phyloP scores from a whole-genome alignment of 2,797 vertebrate genomes.

The Leptodactylus fallax region DNA sequence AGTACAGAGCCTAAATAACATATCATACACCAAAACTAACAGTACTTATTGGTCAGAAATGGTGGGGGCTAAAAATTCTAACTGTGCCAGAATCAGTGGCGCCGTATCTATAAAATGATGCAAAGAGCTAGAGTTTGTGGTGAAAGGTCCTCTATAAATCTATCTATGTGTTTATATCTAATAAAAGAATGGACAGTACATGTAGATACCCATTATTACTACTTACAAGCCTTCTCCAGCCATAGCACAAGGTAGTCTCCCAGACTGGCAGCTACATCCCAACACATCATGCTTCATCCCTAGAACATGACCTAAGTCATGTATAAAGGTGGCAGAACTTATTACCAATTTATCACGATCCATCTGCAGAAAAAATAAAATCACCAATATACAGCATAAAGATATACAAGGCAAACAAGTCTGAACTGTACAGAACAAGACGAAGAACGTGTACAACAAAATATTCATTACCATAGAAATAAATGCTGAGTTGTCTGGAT shows the following conservation, averaged over 20 bases:
- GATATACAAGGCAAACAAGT: not conserved
- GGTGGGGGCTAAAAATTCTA: too few species aligned
- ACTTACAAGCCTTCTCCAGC: slow-evolving; percentile 33
- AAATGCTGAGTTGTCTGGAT: slow-evolving; percentile 28
- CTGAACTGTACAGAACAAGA: not conserved
- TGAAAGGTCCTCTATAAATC: too few species aligned
- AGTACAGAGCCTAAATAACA: too few species aligned
- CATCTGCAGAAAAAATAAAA: slow-evolving; percentile 26
- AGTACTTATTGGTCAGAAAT: too few species aligned
- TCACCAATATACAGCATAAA: not conserved
- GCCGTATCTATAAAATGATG: too few species aligned
- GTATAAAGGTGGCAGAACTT: slow-evolving; percentile 35
- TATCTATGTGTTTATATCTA: not conserved
- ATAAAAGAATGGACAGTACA: not conserved
- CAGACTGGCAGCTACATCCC: slow-evolving; percentile 43
- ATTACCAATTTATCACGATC: slow-evolving; percentile 27
- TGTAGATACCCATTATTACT: not conserved
- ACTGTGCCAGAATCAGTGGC: too few species aligned
- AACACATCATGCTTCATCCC: slow-evolving; percentile 49
- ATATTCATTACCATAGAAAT: slow-evolving; percentile 36
- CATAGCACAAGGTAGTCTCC: slow-evolving; percentile 32
- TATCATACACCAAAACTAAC: too few species aligned
- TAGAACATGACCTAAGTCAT: slow-evolving; percentile 47
- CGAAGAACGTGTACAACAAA: too few species aligned
- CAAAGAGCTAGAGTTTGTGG: too few species aligned